Percentiles rank a stretch among this genome's conserved stretches.
phyloP scores from a whole-genome alignment of 1,140 invertebrate species.

The Panagrolaimus sp. region DNA sequence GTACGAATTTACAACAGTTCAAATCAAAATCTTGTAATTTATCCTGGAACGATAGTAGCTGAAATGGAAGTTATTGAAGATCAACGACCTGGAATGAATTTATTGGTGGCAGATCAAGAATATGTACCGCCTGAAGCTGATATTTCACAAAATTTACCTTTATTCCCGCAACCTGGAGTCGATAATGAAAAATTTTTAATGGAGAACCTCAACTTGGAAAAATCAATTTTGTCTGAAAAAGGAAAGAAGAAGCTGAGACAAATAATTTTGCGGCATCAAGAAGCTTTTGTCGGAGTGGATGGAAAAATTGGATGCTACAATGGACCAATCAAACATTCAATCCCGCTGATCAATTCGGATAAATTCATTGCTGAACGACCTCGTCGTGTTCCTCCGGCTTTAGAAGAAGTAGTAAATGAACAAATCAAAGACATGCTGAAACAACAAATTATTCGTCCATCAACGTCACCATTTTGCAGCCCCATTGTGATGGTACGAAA shows the following conservation, averaged over 20 bases:
- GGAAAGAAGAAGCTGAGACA: neutral
- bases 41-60: too few relatives aligned
- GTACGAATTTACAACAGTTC: too few relatives aligned
- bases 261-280: neutral
- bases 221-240: neutral
- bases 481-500: neutral
- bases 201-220: neutral
- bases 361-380: neutral
- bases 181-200: neutral
- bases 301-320: slow-evolving; percentile 28
- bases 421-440: slow-evolving; percentile 35
- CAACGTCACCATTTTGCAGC: slow-evolving; percentile 14
- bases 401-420: neutral
- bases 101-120: neutral
- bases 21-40: too few relatives aligned
- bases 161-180: neutral
- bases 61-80: too few relatives aligned
- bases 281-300: neutral
- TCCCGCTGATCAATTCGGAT: neutral
- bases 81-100: too few relatives aligned
- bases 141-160: slow-evolving; percentile 9
- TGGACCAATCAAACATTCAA: slow-evolving; percentile 20
- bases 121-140: slow-evolving; percentile 20
- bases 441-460: slow-evolving; percentile 30
- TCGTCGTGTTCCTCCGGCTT: too few relatives aligned